phyloP scores from a whole-genome alignment of 1,140 invertebrate genomes.

The Drosophila aff. region DNA sequence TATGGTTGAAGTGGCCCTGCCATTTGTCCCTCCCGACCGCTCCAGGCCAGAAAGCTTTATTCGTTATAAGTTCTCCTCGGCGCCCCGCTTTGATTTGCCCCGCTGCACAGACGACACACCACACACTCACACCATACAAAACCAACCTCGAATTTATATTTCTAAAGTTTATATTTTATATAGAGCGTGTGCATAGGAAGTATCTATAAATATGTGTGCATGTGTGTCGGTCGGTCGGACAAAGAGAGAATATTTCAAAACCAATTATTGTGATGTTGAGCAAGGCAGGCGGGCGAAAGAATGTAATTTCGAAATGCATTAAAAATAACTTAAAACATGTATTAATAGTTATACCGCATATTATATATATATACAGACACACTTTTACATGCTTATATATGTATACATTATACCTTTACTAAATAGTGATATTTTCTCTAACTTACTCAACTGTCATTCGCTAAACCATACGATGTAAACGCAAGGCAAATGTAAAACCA shows the following conservation, averaged over 20 bases:
- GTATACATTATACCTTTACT: slow-evolving; percentile 53
- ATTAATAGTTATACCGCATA: slow-evolving; percentile 70
- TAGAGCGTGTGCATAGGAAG: slow-evolving; percentile 52
- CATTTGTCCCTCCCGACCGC: slow-evolving; percentile 30
- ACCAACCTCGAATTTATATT: slow-evolving; percentile 78
- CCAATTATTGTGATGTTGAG: slow-evolving; percentile 63
- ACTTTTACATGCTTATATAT: slow-evolving; percentile 49
- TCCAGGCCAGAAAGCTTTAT: slow-evolving; percentile 59
- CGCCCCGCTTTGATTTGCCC: slow-evolving; percentile 41
- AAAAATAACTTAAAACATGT: slow-evolving; percentile 69
- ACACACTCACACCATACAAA: slow-evolving; percentile 43
- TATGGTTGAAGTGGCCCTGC: slow-evolving; percentile 33
- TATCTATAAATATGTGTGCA: slow-evolving; percentile 60
- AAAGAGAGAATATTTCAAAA: slow-evolving; percentile 44
- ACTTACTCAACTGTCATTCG: slow-evolving; percentile 67
- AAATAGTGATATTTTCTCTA: slow-evolving; percentile 72
- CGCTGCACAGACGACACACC: slow-evolving; percentile 30
- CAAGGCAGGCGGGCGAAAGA: slow-evolving; percentile 45
- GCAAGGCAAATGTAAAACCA: slow-evolving; percentile 52
- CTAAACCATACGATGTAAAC: slow-evolving; percentile 67
- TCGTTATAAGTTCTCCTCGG: slow-evolving; percentile 39
- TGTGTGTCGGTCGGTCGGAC: slow-evolving; percentile 52
- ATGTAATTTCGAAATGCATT: slow-evolving; percentile 72
- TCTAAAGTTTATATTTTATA: slow-evolving; percentile 71
- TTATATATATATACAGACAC: slow-evolving; percentile 23